Evolutionary conservation across 2,888 invertebrate genomes (phyloP).

Genomic region (Lepetodrilus schrolli): DNA sequence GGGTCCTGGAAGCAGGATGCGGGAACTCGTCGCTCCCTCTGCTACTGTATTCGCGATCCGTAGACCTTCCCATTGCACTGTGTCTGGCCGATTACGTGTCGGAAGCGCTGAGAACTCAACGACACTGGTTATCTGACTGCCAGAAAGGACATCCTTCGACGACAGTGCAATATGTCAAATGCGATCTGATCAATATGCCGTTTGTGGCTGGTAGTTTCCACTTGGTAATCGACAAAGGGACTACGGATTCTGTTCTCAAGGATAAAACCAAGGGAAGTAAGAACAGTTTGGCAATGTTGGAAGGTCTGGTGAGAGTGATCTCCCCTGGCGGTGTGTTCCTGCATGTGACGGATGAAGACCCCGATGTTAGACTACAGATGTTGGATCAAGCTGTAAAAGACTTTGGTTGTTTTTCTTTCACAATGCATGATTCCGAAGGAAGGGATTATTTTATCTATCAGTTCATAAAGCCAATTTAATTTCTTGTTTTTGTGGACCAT

Average conservation of each 20-base stretch:
- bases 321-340: constrained; percentile 33
- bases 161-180: constrained; percentile 1
- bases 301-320: constrained; percentile 34
- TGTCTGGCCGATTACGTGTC: constrained; percentile 13
- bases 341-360: constrained; percentile 46
- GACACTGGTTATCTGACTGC: background rate
- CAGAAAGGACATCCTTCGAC: background rate
- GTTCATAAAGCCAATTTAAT: background rate
- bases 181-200: constrained; percentile 37
- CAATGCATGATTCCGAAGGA: too few species aligned
- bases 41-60: background rate
- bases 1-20: constrained; percentile 26
- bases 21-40: constrained; percentile 14
- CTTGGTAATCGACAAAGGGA: constrained; percentile 42
- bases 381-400: constrained; percentile 28
- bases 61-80: background rate
- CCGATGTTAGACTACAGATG: constrained; percentile 36
- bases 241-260: constrained; percentile 45
- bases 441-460: too few species aligned
- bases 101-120: background rate
- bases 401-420: too few species aligned
- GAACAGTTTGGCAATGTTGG: constrained; percentile 31
- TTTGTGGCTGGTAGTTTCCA: constrained; percentile 34
- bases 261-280: constrained; percentile 27
- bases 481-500: background rate